A percentile compares a stretch with the other conserved stretches of the same genome.
These are phyloP conservation scores for Homalodisca vitripennis DNA, from an alignment of 1,140 invertebrate species.

Conservation along the genomic window DNA sequence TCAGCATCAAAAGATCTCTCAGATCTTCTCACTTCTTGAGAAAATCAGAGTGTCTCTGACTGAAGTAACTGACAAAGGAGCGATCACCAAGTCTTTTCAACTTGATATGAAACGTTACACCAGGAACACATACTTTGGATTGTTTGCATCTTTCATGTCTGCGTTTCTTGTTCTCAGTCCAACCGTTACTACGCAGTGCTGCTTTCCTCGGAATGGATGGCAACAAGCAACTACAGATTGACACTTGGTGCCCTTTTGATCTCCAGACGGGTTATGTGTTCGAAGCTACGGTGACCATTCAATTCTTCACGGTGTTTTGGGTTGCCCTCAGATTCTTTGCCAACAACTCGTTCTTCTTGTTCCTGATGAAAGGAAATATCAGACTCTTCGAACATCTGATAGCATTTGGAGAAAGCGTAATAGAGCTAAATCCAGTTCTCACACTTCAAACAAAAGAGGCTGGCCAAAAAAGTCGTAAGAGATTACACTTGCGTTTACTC, in stretches of 20 bases:
- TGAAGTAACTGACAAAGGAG: not conserved
- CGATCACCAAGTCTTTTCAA: not conserved
- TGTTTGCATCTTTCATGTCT: not conserved
- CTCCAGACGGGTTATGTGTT: not conserved
- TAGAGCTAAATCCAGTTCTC: too few relatives aligned
- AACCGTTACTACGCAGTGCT: not conserved
- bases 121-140: not conserved
- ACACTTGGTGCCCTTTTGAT: constrained; percentile 13
- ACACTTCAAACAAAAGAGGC: too few relatives aligned
- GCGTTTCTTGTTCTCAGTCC: constrained; percentile 14
- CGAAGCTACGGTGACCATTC: not conserved
- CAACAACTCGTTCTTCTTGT: constrained; percentile 2
- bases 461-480: too few relatives aligned
- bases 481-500: too few relatives aligned
- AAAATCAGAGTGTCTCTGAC: not conserved
- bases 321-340: constrained; percentile 15
- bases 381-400: not conserved
- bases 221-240: not conserved
- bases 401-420: not conserved
- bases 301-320: constrained; percentile 16
- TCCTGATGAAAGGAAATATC: not conserved
- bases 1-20: not conserved
- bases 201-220: not conserved
- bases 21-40: not conserved
- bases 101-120: not conserved